phyloP scores from a whole-genome alignment of 64 coral and sea anemone species.

The Montipora cactus region DNA sequence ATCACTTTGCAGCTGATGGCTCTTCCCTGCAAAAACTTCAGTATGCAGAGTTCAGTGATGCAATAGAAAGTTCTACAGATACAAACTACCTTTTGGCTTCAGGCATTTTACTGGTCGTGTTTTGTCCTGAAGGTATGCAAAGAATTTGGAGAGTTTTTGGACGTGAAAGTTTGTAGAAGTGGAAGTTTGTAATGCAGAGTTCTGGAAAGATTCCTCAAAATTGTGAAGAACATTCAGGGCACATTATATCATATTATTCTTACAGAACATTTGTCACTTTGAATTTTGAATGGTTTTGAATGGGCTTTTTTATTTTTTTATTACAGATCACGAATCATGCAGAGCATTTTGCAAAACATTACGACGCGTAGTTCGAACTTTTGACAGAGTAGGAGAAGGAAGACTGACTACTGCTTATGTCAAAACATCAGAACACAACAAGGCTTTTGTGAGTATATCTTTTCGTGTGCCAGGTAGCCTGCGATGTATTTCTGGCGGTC shows the following conservation, averaged over 20 bases:
- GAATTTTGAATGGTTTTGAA: not conserved
- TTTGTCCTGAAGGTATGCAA: conserved; percentile 29
- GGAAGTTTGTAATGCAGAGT: no score
- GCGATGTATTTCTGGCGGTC: no score
- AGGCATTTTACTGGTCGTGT: conserved; percentile 13
- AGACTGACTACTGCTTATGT: conserved; percentile 10
- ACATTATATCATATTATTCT: no score
- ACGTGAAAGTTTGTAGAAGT: no score
- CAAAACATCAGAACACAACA: not conserved
- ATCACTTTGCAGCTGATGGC: conserved; percentile 2
- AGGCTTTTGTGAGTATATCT: conserved; percentile 15
- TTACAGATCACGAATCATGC: conserved; percentile 8
- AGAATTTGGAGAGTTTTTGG: not conserved
- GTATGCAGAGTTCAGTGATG: conserved; percentile 11
- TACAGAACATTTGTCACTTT: no score
- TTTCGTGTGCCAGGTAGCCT: not conserved
- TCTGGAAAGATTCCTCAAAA: no score
- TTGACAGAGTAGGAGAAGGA: conserved; percentile 26
- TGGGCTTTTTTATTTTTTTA: not conserved
- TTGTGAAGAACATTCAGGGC: no score
- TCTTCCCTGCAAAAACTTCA: conserved; percentile 9
- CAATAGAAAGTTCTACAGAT: conserved; percentile 2
- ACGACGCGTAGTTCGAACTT: conserved; percentile 39
- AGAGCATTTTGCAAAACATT: conserved; percentile 24
- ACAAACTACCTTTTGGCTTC: conserved; percentile 1